Evolutionary conservation across 2,888 invertebrate genomes (phyloP).

Genomic region (Ochropleura leucogaster): DNA sequence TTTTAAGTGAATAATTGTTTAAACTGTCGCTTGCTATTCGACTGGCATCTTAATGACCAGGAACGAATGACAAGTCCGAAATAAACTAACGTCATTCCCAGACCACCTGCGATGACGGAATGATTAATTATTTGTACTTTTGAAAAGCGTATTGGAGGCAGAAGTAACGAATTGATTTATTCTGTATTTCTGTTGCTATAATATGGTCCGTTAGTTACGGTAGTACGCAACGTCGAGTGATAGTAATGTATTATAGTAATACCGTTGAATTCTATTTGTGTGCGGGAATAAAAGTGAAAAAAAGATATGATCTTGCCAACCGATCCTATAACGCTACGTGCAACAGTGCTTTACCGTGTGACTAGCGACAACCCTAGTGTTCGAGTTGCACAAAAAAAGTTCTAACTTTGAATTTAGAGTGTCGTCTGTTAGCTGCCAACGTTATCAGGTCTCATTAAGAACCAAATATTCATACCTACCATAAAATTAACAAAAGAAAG

Average conservation of each 20-base stretch:
- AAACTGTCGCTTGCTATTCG: constrained; percentile 46
- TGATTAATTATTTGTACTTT: constrained; percentile 45
- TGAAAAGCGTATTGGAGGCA: constrained; percentile 15
- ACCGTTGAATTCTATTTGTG: constrained; percentile 46
- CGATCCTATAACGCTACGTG: background rate
- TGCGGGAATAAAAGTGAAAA: constrained; percentile 30
- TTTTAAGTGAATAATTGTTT: constrained; percentile 41
- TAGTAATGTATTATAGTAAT: constrained; percentile 43
- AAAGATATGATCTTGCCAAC: constrained; percentile 3
- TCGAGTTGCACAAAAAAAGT: background rate
- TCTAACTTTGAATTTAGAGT: background rate
- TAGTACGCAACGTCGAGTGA: constrained; percentile 35
- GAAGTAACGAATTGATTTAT: constrained; percentile 36
- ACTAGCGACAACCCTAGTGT: constrained; percentile 13
- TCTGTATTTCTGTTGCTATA: constrained; percentile 26
- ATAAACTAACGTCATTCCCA: constrained; percentile 55
- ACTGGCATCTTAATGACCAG: constrained; percentile 54
- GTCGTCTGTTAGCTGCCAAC: background rate
- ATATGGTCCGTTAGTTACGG: constrained; percentile 49
- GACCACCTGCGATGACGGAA: constrained; percentile 54
- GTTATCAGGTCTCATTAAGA: background rate
- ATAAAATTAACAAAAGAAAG: background rate
- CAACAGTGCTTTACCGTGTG: constrained; percentile 18
- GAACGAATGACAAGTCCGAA: constrained; percentile 59
- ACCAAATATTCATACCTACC: background rate